These are phyloP conservation scores for Chrysopa pallens DNA, from an alignment of 1,140 invertebrate genomes.

Conservation along the genomic window DNA sequence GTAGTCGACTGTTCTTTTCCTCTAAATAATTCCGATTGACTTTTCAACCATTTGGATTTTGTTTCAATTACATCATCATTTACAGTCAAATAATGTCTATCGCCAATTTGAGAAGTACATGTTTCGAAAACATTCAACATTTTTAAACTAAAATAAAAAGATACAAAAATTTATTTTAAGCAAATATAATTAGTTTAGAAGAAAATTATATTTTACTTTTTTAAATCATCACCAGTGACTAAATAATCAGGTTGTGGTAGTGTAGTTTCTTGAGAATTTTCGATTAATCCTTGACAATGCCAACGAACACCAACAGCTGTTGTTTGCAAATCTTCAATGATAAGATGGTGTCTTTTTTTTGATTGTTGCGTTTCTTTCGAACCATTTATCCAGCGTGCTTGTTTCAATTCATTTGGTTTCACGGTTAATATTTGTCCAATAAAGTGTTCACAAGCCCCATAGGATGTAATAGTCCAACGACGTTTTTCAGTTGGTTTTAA, in stretches of 20 bases:
- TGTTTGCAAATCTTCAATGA: conserved; percentile 42
- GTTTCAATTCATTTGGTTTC: background rate
- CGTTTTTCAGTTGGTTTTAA: background rate
- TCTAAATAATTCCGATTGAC: conserved; percentile 14
- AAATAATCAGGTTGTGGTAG: conserved; percentile 47
- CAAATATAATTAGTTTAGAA: background rate
- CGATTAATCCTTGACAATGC: conserved; percentile 58
- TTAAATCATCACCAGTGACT: conserved; percentile 21
- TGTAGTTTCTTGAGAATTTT: conserved; percentile 32
- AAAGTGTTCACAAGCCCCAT: background rate
- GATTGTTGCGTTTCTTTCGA: background rate
- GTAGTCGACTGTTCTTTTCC: background rate
- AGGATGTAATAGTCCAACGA: background rate
- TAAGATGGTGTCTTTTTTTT: conserved; percentile 19
- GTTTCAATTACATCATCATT: conserved; percentile 29
- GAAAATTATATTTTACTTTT: background rate
- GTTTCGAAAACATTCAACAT: conserved; percentile 72
- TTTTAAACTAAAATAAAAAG: conserved; percentile 30
- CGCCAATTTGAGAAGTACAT: conserved; percentile 76
- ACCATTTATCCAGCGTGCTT: background rate
- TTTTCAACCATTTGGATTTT: conserved; percentile 33
- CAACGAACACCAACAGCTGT: conserved; percentile 55
- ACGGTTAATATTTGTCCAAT: background rate
- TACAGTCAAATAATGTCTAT: conserved; percentile 47
- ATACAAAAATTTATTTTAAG: background rate